These are phyloP conservation scores for Heliothis subflexa DNA, from an alignment of 1,140 invertebrate species.

Conservation along the genomic window DNA sequence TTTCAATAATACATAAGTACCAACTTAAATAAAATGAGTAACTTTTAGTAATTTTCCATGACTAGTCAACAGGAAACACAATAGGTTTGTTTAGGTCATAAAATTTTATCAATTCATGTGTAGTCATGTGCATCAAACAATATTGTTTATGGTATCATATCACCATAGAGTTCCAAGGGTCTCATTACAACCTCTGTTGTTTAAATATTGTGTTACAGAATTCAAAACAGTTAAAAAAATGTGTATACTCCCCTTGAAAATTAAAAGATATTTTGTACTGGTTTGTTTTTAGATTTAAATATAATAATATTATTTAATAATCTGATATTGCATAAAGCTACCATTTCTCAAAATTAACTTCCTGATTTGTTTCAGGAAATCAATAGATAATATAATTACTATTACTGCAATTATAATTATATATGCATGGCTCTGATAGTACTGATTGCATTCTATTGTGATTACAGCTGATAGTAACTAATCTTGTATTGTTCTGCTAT, in stretches of 20 bases:
- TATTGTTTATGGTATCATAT: constrained; percentile 16
- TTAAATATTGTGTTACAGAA: constrained; percentile 6
- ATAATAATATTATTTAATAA: not conserved
- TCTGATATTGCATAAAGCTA: not conserved
- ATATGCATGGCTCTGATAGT: constrained; percentile 11
- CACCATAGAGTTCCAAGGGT: not conserved
- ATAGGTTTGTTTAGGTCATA: not conserved
- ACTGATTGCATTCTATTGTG: constrained; percentile 11
- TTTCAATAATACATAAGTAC: not conserved
- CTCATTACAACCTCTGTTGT: not conserved
- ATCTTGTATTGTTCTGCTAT: constrained; percentile 1
- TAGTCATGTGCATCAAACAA: constrained; percentile 17
- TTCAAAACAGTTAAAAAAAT: not conserved
- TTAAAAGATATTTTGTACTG: not conserved
- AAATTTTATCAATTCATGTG: constrained; percentile 2
- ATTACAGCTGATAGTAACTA: constrained; percentile 18
- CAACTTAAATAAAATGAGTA: not conserved
- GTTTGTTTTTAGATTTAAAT: not conserved
- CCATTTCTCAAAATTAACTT: not conserved
- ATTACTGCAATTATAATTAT: constrained; percentile 23
- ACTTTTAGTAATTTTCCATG: constrained; percentile 1
- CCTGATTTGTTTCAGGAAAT: not conserved
- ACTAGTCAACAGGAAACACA: constrained; percentile 18
- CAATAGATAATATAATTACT: not conserved
- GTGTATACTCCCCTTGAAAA: not conserved